Evolutionary conservation across 2,113 vertebrate genomes (phyloP), one percentile per base, ranked within the genome.

Genomic region (Hippocampus comes): DNA sequence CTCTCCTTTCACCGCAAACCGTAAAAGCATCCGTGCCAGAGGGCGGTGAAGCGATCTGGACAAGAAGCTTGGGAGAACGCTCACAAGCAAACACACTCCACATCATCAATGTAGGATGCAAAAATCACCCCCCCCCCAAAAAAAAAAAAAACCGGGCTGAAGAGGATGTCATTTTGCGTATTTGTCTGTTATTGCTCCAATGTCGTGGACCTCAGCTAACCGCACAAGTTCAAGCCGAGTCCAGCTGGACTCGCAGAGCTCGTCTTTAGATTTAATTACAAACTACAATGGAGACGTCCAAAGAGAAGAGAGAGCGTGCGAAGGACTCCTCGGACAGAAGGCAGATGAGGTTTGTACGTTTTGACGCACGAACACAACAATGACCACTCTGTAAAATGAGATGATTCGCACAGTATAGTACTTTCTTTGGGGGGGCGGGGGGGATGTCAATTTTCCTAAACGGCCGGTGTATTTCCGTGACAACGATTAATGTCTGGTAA

Each of bases 1-100:
- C 78, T 86, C 83, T 8, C 74, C 78, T 88, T 90, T 90, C 83
- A 86, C 90, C 89, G 73, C 89, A 90, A 82, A 86, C 72, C 83
- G 82, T 74, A 88, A 85, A 49, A 79, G 74, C 20, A 14, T 25
- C 57, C 25, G 30, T 30, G 59, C 59, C 59, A 61, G 27, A 61
- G 18, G 27, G 59, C 17, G 59, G 27, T 3, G 27, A 34, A 21
- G 61, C 78, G 74, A 68, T 81, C 74, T 78, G 57, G 72, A 71
- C 75, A 73, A 67, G 68, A 48, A 23, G 57, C 12, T 11, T 48
- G 65, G 53, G 75, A 57, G 61, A 43, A 63, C 42, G 75, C 17
- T 56, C 57, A 74, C 8, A 49, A 67, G 63, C n/a, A 56, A 56
- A 23, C 53, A 74, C 55, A 74, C 63, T 34, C 51, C 56, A 82